A percentile compares a stretch with the other conserved stretches of the same genome.
These are phyloP conservation scores for Poecilia gillii DNA, from an alignment of 2,797 vertebrate species.

Conservation along the genomic window DNA sequence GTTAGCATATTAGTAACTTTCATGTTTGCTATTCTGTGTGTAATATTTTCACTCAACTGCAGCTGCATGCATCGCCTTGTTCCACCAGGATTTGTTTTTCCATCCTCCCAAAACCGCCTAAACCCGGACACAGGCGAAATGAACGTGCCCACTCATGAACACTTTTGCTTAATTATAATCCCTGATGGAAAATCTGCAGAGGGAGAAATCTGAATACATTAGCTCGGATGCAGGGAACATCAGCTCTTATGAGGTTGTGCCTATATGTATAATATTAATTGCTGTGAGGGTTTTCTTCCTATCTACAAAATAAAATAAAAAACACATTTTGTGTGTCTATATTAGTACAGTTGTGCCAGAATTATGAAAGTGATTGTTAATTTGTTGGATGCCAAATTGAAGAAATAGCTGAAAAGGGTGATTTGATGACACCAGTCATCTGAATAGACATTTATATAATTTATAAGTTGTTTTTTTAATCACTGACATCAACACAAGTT, in stretches of 20 bases:
- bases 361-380: conserved; percentile 32
- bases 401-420: conserved; percentile 31
- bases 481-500: conserved; percentile 27
- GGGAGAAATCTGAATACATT: conserved; percentile 53
- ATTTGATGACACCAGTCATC: conserved; percentile 64
- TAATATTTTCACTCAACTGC: conserved; percentile 53
- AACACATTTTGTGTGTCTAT: conserved; percentile 9
- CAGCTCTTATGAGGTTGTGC: conserved; percentile 52
- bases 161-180: conserved; percentile 77
- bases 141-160: conserved; percentile 77
- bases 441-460: conserved; percentile 67
- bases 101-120: conserved; percentile 71
- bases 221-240: conserved; percentile 27
- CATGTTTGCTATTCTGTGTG: conserved; percentile 61
- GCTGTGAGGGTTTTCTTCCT: conserved; percentile 16
- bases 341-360: conserved; percentile 36
- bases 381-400: conserved; percentile 23
- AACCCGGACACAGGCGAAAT: conserved; percentile 69
- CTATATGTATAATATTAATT: conserved; percentile 52
- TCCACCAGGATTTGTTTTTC: conserved; percentile 75
- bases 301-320: conserved; percentile 3
- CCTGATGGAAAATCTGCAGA: conserved; percentile 70
- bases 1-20: conserved; percentile 48
- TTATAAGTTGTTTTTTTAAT: conserved; percentile 50
- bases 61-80: conserved; percentile 57